phyloP scores from a whole-genome alignment of 2,113 vertebrate genomes.

The Callocephalon fimbriatum region DNA sequence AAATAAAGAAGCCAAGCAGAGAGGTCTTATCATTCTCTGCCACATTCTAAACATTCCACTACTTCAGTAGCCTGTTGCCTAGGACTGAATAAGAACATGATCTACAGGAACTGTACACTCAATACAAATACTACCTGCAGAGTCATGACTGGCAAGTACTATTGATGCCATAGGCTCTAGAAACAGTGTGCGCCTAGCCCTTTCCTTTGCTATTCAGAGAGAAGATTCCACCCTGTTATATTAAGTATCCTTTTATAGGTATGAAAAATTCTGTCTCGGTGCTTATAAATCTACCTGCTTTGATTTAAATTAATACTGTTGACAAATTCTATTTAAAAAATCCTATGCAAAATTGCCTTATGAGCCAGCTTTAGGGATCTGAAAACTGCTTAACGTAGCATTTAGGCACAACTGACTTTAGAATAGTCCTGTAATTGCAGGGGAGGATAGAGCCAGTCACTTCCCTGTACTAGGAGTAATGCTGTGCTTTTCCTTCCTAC shows the following conservation, averaged over 20 bases:
- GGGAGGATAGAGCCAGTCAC: not conserved
- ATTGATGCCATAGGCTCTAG: not conserved
- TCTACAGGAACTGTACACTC: not conserved
- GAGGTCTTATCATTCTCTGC: not conserved
- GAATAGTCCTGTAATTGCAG: constrained; percentile 8
- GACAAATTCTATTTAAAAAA: not conserved
- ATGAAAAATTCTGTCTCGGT: not conserved
- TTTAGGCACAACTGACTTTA: constrained; percentile 13
- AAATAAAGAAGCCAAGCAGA: not conserved
- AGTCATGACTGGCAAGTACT: not conserved
- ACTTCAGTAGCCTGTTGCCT: not conserved
- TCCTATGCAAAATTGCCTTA: not conserved
- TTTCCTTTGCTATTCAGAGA: not conserved
- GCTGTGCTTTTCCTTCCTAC: not conserved
- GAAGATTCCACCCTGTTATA: not conserved
- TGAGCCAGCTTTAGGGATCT: not conserved
- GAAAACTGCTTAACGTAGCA: constrained; percentile 44
- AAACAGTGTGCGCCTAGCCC: not conserved
- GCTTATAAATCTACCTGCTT: not conserved
- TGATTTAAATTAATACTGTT: constrained; percentile 50
- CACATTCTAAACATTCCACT: not conserved
- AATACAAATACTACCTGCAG: not conserved
- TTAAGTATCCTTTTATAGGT: not conserved
- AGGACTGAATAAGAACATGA: not conserved
- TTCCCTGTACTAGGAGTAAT: not conserved